A percentile compares a stretch with the other conserved stretches of the same genome.
Conservation (phyloP, 2,797 vertebrate species). For the Dicrostonyx torquatus region DNA sequence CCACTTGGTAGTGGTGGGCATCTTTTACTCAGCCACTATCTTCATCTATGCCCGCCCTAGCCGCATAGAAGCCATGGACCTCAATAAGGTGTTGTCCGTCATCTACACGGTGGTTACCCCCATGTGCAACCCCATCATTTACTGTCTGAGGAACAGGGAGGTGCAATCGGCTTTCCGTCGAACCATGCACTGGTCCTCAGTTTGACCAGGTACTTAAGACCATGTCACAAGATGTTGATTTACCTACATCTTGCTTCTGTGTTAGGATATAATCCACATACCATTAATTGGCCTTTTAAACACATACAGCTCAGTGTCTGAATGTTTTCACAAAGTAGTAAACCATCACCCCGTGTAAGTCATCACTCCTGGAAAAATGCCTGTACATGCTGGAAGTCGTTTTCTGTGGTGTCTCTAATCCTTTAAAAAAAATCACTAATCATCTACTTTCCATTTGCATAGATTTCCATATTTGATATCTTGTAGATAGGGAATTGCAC, state of each 20-base stretch:
- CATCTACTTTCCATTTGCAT: neutral
- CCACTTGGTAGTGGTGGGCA: conserved; percentile 58
- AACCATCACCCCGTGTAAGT: too few relatives aligned
- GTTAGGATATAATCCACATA: neutral
- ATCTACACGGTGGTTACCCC: conserved; percentile 58
- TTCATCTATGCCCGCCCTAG: conserved; percentile 60
- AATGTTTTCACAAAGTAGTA: neutral
- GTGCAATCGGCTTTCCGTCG: conserved; percentile 29
- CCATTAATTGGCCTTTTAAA: neutral
- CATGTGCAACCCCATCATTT: conserved; percentile 54
- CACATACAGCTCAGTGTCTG: neutral
- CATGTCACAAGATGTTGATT: neutral
- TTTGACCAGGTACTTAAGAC: neutral
- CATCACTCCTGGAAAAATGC: neutral
- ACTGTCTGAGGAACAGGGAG: conserved; percentile 67
- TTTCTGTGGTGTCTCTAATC: neutral
- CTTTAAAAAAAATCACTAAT: neutral
- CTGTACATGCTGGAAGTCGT: neutral
- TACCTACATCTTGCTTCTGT: neutral
- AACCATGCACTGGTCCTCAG: neutral
- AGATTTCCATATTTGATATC: neutral
- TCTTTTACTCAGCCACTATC: conserved; percentile 62
- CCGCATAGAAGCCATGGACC: conserved; percentile 36
- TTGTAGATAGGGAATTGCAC: neutral
- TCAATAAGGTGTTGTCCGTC: conserved; percentile 60